phyloP scores from a whole-genome alignment of 1,140 invertebrate genomes.

The fruit fly (Drosophila melanogaster) region Release_6_plus_ISO1_MT NT_037436.4:15350501-15351000 shows the following conservation, averaged over 20 bases:
- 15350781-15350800: slow-evolving; percentile 81
- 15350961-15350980: background rate
- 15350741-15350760: slow-evolving; percentile 75
- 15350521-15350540: slow-evolving; percentile 52
- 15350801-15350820: slow-evolving; percentile 56
- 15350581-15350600: slow-evolving; percentile 52
- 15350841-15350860: slow-evolving; percentile 20
- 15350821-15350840: slow-evolving; percentile 73
- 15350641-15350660: slow-evolving; percentile 62
- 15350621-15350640: slow-evolving; percentile 78
- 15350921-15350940: slow-evolving; percentile 2
- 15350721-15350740: slow-evolving; percentile 37
- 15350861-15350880: background rate
- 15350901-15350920: slow-evolving; percentile 23
- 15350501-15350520: slow-evolving; percentile 35
- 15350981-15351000: background rate
- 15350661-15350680: slow-evolving; percentile 39
- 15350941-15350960: background rate
- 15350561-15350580: slow-evolving; percentile 72
- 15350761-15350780: slow-evolving; percentile 81
- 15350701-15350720: slow-evolving; percentile 51
- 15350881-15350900: background rate
- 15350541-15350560: slow-evolving; percentile 50
- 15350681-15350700: slow-evolving; percentile 30
- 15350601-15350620: slow-evolving; percentile 76